Evolutionary conservation across 2,113 vertebrate genomes (phyloP), one percentile per base, ranked within the genome.

Genomic region (Odocoileus hemionus): DNA sequence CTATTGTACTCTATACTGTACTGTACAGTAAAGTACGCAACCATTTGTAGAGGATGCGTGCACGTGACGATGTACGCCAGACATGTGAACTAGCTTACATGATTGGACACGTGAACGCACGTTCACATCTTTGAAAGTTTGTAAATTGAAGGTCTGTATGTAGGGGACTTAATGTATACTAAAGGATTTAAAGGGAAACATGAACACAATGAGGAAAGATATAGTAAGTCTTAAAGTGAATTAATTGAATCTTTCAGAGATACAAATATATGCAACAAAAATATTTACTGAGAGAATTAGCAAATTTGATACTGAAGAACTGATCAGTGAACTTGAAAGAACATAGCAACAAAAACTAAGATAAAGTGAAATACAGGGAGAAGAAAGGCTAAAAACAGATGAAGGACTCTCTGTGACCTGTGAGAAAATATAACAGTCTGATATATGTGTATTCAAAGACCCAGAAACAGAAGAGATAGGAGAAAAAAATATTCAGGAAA

Each of bases 101-200:
- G 21, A 74, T 0, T 74, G 21, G 21, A 43, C 70, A 14, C 7
- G 21, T 7, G 21, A 74, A 43, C 3, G 0, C 21, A 39, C 0
- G 1, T 25, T 6, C 36, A 74, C 36, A 25, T 43, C 36, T 43
- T 25, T 7, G 70, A 43, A 74, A 39, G 36, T 43, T 43, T 74
- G 36, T 5, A 43, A 43, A 39, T 5, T 25, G 21, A 74, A 74
- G 36, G 36, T 74, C 6, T 74, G 21, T 39, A 7, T 7, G 70
- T 13, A 39, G 36, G 21, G 21, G 70, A 43, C 70, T 43, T 14
- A 6, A 25, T 1, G 21, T 6, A 39, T 2, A 3, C 17, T 47
- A 50, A 14, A 11, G 74, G 82, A 3, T 17, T 28, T 83, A 60
- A 79, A 94, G 28, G 61, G 79, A 76, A 67, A 23, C 39, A 36